Evolutionary conservation across 2,113 vertebrate genomes (phyloP), one percentile per base, ranked within the genome.

Genomic region (Euleptes europaea): DNA sequence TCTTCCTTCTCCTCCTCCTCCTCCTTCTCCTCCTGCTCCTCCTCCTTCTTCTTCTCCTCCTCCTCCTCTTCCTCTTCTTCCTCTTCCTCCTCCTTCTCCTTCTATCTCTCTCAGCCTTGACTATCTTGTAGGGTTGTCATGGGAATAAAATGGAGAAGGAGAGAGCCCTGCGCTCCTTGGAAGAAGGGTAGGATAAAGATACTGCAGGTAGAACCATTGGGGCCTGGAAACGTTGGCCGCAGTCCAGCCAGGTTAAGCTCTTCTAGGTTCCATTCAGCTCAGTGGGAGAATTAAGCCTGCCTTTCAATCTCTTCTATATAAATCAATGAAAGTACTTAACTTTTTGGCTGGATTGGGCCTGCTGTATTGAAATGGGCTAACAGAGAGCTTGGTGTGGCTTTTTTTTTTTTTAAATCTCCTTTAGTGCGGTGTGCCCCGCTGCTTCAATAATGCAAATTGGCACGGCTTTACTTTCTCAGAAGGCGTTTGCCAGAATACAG

Each of bases 401-500:
- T 66, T 57, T 57, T 60, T 63, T 63, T 63, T 63, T 28, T 35
- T 49, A 44, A 35, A 57, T 9, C 5, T 14, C 28, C 47, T 80
- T 0, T 49, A 82, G 63, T 8, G 21, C 33, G 49, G 42, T 38
- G 31, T 84, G 74, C 67, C 28, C 71, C 81, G 35, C 38, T 86
- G 35, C 13, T 83, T 12, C 33, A 65, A 72, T 89, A 57, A 57
- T 88, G 15, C 54, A 81, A 33, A 85, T 40, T 49, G 44, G 21
- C 0, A 1, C 12, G 35, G 51, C 72, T 84, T 75, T 2, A 83
- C 44, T 38, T 74, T 81, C n/a, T 93, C 26, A 54, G 0, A 0
- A 0, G 14, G n/a, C 4, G 67, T 54, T 1, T 3, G 74, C 83
- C 90, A 85, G 67, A 88, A 89, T 93, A 57, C 88, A 75, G 26